phyloP scores from a whole-genome alignment of 2,797 vertebrate genomes.

The Malurus splendens region DNA sequence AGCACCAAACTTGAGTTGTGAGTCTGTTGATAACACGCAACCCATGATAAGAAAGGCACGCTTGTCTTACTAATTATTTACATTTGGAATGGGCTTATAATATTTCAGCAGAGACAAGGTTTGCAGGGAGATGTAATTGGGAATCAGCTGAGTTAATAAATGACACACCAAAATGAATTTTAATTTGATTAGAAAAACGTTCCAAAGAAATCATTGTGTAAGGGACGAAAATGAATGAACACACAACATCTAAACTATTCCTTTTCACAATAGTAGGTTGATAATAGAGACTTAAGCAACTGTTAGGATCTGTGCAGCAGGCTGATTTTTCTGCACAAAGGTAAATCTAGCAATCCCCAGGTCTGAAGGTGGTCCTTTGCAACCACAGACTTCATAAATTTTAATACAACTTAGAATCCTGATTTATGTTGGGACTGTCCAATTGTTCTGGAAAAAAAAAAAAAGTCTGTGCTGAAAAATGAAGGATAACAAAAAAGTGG shows the following conservation, averaged over 20 bases:
- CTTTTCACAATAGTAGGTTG: neutral
- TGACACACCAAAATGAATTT: neutral
- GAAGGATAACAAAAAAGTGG: neutral
- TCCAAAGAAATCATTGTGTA: neutral
- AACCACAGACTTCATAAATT: neutral
- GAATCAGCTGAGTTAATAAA: conserved; percentile 14
- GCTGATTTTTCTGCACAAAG: neutral
- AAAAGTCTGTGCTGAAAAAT: neutral
- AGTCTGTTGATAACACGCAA: neutral
- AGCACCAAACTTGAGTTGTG: neutral
- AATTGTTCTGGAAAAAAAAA: neutral
- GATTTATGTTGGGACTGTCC: neutral
- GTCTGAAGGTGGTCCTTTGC: neutral
- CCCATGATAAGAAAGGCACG: neutral
- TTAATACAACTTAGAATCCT: neutral
- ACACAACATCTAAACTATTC: neutral
- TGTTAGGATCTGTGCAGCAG: neutral
- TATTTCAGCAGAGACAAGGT: neutral
- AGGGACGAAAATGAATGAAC: neutral
- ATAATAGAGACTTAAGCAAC: neutral
- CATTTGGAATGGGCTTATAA: neutral
- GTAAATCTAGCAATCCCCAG: neutral
- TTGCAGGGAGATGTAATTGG: neutral
- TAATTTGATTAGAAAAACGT: neutral
- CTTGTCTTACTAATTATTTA: conserved; percentile 46